Base-by-base conservation (phyloP, 1,140 invertebrate genomes). In the Bactericera cockerelli region DNA sequence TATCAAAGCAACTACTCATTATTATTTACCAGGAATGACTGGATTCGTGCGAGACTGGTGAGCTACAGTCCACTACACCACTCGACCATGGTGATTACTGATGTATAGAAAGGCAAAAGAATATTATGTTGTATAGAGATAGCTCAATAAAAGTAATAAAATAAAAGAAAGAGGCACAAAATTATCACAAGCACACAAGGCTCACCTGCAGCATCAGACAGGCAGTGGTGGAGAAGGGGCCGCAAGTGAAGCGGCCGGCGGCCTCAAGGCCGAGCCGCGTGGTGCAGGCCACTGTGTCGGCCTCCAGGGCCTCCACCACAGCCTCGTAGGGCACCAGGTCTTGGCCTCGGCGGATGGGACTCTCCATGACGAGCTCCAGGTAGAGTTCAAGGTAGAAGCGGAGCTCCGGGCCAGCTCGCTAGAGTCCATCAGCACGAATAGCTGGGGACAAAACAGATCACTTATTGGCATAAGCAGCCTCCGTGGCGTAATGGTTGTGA, bases 321-420 rank as follows among this genome's bases (percentile, higher is more conserved):
- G 83, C 75, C 67, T 89, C 82, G 70, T 87, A 81, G 0, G 80
- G 75, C 2, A 85, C 72, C 2, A 82, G 61, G 67, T 73, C 69
- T 39, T 70, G 73, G 65, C 80, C 77, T 60, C 78, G 72, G 55
- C 72, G 65, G 21, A 86, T 71, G 10, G 82, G 78, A 38, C 77
- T 78, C 69, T 86, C 87, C 53, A 80, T 76, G 24, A 92, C 67
- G 1, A 79, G 75, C 70, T 87, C 84, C 56, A 84, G 69, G 58
- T 83, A 77, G 10, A 92, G 69, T 0, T 83, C 82, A 26, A 91
- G 72, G 72, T 87, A 92, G 54, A 77, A 75, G 60, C 83, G 77
- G 21, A 78, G 72, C 2, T 78, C 69, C 59, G 66, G 1, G 79
- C 71, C 16, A 92, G 62, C n/a, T 69, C 61, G 8, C 73, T 76